Base-by-base conservation (phyloP, 2,113 vertebrate genomes). In the Dromiciops gliroides region DNA sequence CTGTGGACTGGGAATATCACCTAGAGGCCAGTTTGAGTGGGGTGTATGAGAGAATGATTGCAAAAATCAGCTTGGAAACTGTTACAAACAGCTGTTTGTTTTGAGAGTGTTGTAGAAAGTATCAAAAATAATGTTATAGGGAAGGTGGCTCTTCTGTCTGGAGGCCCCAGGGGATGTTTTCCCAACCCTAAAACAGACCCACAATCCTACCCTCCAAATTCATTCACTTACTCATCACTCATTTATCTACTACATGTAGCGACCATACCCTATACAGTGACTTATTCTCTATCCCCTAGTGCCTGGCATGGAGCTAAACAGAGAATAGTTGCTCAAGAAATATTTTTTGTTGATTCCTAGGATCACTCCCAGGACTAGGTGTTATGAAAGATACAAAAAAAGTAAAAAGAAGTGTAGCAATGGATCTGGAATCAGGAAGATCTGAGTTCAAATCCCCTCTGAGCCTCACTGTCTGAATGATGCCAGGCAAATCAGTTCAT, bases 31-130 rank as follows among this genome's bases (percentile, higher is more conserved):
- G 7, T 44, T 44, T 83, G n/a, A 19, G n/a, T 83, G 67, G 19
- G n/a, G 6, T 22, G 4, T 7, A 83, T 22, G 7, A 83, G n/a
- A 83, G 67, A 22, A 83, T 83, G 22, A 44, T 7, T 83, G n/a
- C 19, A 83, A 83, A 83, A 44, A 44, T 44, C 37, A 8, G 7
- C n/a, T 22, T 44, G 67, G 67, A 83, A 44, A 44, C n/a, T 44
- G 8, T 91, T 93, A 1, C 53, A 96, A 50, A 50, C 53, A 95
- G 93, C 2, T 92, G 7, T 93, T 94, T 88, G 48, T 23, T 60
- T 91, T 92, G 50, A 37, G 93, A n/a, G 60, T n/a, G 7, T n/a
- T 37, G n/a, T 75, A n/a, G 75, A 16, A 89, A 93, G 2, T 52
- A 44, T 49, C 94, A 25, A 26, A 92, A 95, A 90, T 47, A 52